These are phyloP conservation scores for Saccostrea echinata DNA, from an alignment of 1,140 invertebrate species.

Conservation along the genomic window DNA sequence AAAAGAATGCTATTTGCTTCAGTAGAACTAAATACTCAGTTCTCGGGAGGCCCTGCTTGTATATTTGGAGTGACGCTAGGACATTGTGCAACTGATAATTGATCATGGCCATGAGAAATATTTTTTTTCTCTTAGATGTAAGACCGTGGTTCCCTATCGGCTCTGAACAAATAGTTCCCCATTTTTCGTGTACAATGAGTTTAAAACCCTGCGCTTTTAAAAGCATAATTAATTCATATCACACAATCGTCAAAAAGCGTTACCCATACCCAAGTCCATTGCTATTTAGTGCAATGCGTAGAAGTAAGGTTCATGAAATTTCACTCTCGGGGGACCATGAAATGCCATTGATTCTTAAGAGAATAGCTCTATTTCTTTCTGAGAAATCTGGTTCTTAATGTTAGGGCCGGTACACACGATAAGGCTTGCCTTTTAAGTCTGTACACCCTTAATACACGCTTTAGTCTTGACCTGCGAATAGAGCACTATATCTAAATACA, in stretches of 20 bases:
- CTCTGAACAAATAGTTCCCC: conserved; percentile 9
- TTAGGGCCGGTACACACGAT: no score
- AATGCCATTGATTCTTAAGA: neutral
- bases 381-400: neutral
- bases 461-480: no score
- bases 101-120: conserved; percentile 8
- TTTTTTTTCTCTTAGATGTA: neutral
- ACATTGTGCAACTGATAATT: conserved; percentile 22
- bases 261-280: neutral
- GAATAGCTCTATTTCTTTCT: neutral
- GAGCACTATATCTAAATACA: no score
- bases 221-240: conserved; percentile 25
- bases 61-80: neutral
- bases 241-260: conserved; percentile 23
- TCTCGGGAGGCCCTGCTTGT: neutral
- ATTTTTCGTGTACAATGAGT: conserved; percentile 16
- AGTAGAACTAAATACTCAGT: neutral
- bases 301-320: neutral
- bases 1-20: conserved; percentile 2
- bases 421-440: no score
- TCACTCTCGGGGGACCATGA: neutral
- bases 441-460: no score
- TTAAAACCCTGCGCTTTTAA: conserved; percentile 25
- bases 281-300: neutral
- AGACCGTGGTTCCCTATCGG: conserved; percentile 3